Base-by-base conservation (phyloP, 2,113 vertebrate species). In the Tenrec ecaudatus region DNA sequence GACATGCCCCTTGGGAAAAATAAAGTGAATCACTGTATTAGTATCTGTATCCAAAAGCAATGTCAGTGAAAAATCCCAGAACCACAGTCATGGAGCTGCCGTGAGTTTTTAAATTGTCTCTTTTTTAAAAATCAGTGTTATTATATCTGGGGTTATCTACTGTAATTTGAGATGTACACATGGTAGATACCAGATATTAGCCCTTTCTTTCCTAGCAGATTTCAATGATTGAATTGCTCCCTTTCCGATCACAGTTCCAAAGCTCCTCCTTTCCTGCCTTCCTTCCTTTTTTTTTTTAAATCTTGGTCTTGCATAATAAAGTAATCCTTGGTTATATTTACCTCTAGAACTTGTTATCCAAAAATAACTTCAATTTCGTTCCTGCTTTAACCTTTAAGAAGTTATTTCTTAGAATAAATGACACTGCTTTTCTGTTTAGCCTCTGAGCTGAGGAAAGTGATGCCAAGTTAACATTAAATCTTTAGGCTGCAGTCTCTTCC, bases 301-400 rank as follows among this genome's bases (percentile, higher is more conserved):
- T 12, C 60, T 69, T 95, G 94, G 95, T 93, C 96, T 95, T 96
- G 64, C 66, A 93, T 92, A 96, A 96, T 75, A 93, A 93, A 96
- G 86, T 6, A 25, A 96, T 94, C 82, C 88, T 96, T 83, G 81
- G 69, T 92, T 97, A 86, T 92, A 97, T 98, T 98, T 98, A 97
- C 92, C 95, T 97, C 92, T 0, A 5, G 93, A 97, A 95, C 87
- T 86, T 6, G 36, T 95, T 96, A 96, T 79, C 73, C 57, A 91
- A 94, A 96, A 94, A 97, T 97, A 94, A 77, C 62, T 47, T 71
- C 85, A 97, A 94, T 53, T 25, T 96, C 94, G 36, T 98, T 96
- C 95, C 95, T 97, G 96, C 93, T 96, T 96, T 96, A 98, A 95
- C 90, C 96, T 97, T 92, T 97, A 89, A 86, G 95, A 96, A 98